Percentiles rank a stretch among this genome's conserved stretches.
phyloP scores from a whole-genome alignment of 2,888 invertebrate genomes.

The Pyrrhia umbra region DNA sequence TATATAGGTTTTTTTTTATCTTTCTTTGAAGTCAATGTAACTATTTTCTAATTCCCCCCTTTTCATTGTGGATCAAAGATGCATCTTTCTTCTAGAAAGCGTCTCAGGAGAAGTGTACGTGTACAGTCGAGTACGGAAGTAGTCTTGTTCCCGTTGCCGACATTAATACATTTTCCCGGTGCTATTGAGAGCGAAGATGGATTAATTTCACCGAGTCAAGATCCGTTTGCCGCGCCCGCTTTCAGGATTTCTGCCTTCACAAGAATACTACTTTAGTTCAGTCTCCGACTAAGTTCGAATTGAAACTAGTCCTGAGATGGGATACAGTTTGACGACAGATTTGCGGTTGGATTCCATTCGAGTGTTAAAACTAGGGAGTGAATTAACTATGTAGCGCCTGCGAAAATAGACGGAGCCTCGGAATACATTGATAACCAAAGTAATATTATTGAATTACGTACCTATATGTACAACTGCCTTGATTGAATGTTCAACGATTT shows the following conservation, averaged over 20 bases:
- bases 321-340: conserved; percentile 83
- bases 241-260: conserved; percentile 79
- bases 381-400: conserved; percentile 31
- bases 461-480: no score
- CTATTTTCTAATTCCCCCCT: background rate
- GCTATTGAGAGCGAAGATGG: conserved; percentile 81
- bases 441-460: background rate
- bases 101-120: conserved; percentile 17
- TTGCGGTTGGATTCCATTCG: conserved; percentile 77
- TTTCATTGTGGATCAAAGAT: conserved; percentile 1
- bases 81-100: conserved; percentile 13
- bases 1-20: no score
- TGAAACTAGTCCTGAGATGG: conserved; percentile 80
- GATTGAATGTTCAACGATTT: background rate
- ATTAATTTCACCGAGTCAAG: conserved; percentile 87
- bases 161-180: conserved; percentile 77
- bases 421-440: conserved; percentile 1
- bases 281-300: conserved; percentile 82
- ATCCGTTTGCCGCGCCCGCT: conserved; percentile 80
- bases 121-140: conserved; percentile 40
- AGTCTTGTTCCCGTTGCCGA: conserved; percentile 56
- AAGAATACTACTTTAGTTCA: conserved; percentile 83
- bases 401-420: conserved; percentile 22
- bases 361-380: conserved; percentile 65
- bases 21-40: background rate